phyloP scores from a whole-genome alignment of 92 coral and sea anemone species.

The Diadumene lineata region DNA sequence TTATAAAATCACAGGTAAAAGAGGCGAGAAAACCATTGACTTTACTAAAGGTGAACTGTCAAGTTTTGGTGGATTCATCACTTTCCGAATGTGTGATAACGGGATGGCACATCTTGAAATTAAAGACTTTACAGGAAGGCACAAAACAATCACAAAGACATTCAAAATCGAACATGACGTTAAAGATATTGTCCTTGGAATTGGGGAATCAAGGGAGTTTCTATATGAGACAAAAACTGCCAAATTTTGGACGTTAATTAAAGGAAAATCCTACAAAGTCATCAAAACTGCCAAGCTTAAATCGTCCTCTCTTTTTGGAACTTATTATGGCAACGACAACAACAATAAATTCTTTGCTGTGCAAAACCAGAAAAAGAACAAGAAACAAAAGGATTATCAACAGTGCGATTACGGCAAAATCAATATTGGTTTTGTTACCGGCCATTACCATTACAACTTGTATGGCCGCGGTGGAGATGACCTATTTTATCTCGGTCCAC shows the following conservation, averaged over 20 bases:
- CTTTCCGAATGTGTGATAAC: conserved; percentile 31
- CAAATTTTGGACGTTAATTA: conserved; percentile 50
- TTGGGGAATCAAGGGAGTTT: conserved; percentile 36
- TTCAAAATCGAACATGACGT: conserved; percentile 17
- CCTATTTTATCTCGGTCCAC: conserved; percentile 58
- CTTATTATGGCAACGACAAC: conserved; percentile 29
- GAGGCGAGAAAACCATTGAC: conserved; percentile 36
- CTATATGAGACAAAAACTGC: conserved; percentile 41
- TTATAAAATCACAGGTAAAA: conserved; percentile 32
- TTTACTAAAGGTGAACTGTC: conserved; percentile 51
- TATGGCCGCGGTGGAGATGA: conserved; percentile 64
- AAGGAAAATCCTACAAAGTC: conserved; percentile 30
- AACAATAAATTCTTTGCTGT: conserved; percentile 35
- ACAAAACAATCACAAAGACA: conserved; percentile 10
- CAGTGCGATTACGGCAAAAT: conserved; percentile 18
- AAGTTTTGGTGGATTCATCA: conserved; percentile 34
- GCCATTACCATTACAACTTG: conserved; percentile 55
- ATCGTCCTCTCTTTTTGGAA: conserved; percentile 11
- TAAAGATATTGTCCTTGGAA: conserved; percentile 28
- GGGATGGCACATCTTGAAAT: conserved; percentile 25
- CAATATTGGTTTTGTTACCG: conserved; percentile 25
- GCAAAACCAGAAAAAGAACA: conserved; percentile 13
- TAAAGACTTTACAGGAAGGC: conserved; percentile 32
- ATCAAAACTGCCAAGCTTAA: conserved; percentile 28
- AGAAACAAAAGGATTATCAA: background rate